Evolutionary conservation across 2,888 invertebrate species (phyloP).

Genomic region (Ormyrus pomaceus): DNA sequence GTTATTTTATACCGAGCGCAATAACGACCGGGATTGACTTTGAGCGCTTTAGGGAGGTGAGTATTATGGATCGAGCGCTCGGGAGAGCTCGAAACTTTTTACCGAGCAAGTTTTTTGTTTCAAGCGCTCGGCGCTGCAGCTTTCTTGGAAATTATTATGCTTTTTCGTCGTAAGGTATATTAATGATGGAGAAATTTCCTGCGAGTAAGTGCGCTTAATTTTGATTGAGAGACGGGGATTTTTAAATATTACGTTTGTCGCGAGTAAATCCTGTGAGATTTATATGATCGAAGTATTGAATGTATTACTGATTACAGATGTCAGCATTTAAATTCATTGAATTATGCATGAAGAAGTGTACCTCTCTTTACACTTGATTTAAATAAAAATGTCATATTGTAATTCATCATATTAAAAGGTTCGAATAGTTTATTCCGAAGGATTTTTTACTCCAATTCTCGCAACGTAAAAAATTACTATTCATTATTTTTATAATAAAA

Average conservation of each 20-base stretch:
- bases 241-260: no score
- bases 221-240: no score
- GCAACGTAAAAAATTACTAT: no score
- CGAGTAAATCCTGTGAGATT: background rate
- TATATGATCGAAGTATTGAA: background rate
- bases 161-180: background rate
- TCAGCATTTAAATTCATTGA: conserved; percentile 11
- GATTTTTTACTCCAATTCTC: no score
- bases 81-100: conserved; percentile 31
- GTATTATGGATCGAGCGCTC: background rate
- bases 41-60: conserved; percentile 27
- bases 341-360: conserved; percentile 27
- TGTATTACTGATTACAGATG: conserved; percentile 2
- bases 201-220: no score
- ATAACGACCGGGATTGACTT: conserved; percentile 44
- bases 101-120: background rate
- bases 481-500: no score
- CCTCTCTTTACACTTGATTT: background rate
- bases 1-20: conserved; percentile 38
- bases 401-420: no score
- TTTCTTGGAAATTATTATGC: no score
- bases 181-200: no score
- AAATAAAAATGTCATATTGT: background rate
- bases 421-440: no score
- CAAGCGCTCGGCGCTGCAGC: background rate